Base-by-base conservation (phyloP, 2,888 invertebrate species). In the Seira ritae region DNA sequence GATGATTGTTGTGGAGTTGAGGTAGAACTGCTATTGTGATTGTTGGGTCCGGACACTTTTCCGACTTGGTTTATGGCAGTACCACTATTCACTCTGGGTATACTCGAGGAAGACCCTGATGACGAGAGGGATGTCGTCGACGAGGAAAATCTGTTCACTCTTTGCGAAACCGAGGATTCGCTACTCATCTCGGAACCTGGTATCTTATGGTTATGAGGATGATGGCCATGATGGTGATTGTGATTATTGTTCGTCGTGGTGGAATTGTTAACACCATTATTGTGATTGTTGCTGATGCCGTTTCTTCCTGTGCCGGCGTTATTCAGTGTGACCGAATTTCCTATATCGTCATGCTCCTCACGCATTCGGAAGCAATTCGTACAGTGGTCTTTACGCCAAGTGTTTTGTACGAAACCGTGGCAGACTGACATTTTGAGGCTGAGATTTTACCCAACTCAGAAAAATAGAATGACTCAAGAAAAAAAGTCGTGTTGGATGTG, bases 301-400 rank as follows among this genome's bases (percentile, higher is more conserved):
- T 12, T 73, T 68, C 50, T 65, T 31, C 60, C 72, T 37, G 74
- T 65, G n/a, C 68, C 74, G 71, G 50, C 75, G 71, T 20, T 69
- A 71, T 72, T 73, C 71, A 37, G 68, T 77, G 80, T 87, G 84
- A 85, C 86, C 86, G 85, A 85, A 73, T 80, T 84, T 66, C 75
- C 23, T 31, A 80, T 69, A 74, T 76, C 62, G 72, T 68, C 31
- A 19, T 87, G 91, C 74, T 91, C 90, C 19, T 89, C 90, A 81
- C 89, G 89, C 73, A 89, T 88, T 85, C 90, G 90, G 89, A 90
- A 90, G 84, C 91, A 91, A 88, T 90, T 90, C 75, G 90, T 90
- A 86, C 91, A 91, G 84, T 90, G 89, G 85, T 91, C 91, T 81
- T 90, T 90, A 74, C 90, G 89, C 91, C 91, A 91, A 55, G 90